Percentiles rank a stretch among this genome's conserved stretches.
Evolutionary conservation across 2,888 invertebrate species (phyloP).

Genomic region (Tuberolachnus salignus): DNA sequence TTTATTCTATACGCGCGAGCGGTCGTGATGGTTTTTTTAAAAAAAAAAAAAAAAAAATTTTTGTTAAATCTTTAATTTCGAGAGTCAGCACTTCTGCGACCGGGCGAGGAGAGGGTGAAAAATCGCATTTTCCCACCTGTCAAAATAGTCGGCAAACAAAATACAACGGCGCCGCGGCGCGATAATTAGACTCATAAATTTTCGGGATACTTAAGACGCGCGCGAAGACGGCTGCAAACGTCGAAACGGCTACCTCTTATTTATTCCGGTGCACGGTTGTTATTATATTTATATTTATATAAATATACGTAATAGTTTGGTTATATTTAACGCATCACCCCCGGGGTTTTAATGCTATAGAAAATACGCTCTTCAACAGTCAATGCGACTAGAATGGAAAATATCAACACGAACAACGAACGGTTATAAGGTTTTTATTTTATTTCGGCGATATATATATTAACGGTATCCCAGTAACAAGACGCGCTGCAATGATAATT

Average conservation of each 20-base stretch:
- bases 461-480: too few relatives aligned
- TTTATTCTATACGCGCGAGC: too few relatives aligned
- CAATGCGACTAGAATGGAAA: not conserved
- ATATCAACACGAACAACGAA: too few relatives aligned
- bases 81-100: not conserved
- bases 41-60: too few relatives aligned
- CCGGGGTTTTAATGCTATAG: constrained; percentile 16
- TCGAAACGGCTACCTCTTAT: constrained; percentile 46
- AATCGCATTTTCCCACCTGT: constrained; percentile 43
- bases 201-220: constrained; percentile 35
- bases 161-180: constrained; percentile 27
- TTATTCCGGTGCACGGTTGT: constrained; percentile 33
- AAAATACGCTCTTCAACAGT: not conserved
- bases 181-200: constrained; percentile 50
- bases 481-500: too few relatives aligned
- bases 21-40: not conserved
- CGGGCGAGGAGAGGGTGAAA: not conserved
- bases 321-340: constrained; percentile 11
- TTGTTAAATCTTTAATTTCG: constrained; percentile 28
- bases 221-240: constrained; percentile 23
- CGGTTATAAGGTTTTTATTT: too few relatives aligned
- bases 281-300: not conserved
- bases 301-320: constrained; percentile 15
- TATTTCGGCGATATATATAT: too few relatives aligned
- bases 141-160: constrained; percentile 42